Evolutionary conservation across 2,888 invertebrate species (phyloP).

Genomic region (Andrena trimmerana): DNA sequence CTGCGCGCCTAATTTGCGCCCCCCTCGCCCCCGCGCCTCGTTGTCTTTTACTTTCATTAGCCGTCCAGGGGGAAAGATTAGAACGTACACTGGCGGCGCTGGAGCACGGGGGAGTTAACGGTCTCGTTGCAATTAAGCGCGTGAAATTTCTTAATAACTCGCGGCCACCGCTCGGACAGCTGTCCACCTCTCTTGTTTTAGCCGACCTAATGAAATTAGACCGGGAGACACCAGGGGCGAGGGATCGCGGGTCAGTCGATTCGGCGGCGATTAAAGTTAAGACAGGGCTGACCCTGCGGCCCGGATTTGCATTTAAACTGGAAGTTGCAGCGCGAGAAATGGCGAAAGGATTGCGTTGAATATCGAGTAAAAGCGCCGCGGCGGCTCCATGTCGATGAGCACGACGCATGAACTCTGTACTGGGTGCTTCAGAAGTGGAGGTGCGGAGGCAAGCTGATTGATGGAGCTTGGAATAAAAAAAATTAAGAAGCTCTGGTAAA

Average conservation of each 20-base stretch:
- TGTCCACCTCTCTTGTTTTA: neutral
- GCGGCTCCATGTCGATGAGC: constrained; percentile 50
- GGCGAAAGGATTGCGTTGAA: constrained; percentile 8
- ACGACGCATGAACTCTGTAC: constrained; percentile 37
- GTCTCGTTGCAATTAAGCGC: constrained; percentile 21
- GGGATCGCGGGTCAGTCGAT: neutral
- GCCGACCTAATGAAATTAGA: neutral
- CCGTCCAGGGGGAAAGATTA: constrained; percentile 21
- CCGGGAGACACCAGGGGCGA: neutral
- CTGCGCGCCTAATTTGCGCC: constrained; percentile 16
- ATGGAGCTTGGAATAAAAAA: too few species aligned
- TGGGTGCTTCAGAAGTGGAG: neutral
- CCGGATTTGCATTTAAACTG: neutral
- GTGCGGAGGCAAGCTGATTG: neutral
- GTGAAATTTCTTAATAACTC: constrained; percentile 42
- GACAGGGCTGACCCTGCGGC: neutral
- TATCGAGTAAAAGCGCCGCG: constrained; percentile 23
- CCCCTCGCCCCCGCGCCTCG: neutral
- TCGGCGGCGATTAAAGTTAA: neutral
- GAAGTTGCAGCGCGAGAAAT: neutral
- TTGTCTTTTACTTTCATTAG: constrained; percentile 33
- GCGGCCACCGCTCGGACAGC: neutral
- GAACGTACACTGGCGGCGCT: constrained; percentile 2
- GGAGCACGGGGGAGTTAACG: constrained; percentile 11
- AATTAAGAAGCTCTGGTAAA: too few species aligned